These are phyloP conservation scores for Potamilus streckersoni DNA, from an alignment of 1,140 invertebrate species.

Conservation along the genomic window DNA sequence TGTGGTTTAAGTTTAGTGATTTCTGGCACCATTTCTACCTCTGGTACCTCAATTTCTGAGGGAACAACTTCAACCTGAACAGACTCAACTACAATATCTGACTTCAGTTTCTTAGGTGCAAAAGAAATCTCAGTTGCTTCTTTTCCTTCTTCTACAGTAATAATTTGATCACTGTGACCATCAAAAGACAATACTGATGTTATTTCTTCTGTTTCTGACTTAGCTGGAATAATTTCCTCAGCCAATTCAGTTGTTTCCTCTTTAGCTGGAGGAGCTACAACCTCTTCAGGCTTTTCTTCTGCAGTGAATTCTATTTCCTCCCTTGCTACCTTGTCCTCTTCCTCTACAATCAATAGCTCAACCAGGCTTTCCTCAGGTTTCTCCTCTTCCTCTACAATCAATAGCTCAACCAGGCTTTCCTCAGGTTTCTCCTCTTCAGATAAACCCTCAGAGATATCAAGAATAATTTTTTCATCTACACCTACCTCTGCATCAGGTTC, in stretches of 20 bases:
- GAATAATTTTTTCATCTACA: not conserved
- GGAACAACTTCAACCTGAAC: no score
- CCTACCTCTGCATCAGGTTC: not conserved
- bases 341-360: not conserved
- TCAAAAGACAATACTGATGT: not conserved
- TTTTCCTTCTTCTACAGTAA: no score
- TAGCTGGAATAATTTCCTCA: constrained; percentile 3
- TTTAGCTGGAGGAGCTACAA: constrained; percentile 4
- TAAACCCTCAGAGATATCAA: constrained; percentile 3
- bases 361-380: not conserved
- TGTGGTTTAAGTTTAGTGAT: no score
- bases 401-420: not conserved
- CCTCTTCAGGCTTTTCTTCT: constrained; percentile 2
- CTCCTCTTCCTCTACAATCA: not conserved
- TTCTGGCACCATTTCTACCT: no score
- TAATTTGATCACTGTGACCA: no score
- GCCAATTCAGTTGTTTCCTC: not conserved
- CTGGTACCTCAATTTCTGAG: no score
- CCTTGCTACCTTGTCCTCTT: constrained; percentile 11
- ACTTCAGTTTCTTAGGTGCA: no score
- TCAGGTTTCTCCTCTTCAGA: not conserved
- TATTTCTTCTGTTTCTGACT: constrained; percentile 3
- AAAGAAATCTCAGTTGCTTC: no score
- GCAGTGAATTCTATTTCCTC: constrained; percentile 10
- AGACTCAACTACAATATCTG: no score